Conservation (phyloP, 2,113 vertebrate genomes). For the Isurus oxyrinchus region DNA sequence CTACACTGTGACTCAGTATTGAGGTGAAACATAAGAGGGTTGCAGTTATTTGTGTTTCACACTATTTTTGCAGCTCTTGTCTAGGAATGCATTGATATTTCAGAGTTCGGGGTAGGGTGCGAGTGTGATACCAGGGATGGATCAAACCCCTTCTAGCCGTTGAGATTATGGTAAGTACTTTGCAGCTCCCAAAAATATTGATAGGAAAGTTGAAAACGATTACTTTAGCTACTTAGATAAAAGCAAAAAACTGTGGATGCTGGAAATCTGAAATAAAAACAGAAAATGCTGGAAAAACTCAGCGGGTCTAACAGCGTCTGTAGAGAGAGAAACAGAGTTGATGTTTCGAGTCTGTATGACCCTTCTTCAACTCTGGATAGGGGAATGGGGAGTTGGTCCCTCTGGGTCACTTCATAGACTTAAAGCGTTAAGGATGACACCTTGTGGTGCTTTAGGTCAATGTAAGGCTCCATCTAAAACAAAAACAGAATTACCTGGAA, state of each 20-base stretch:
- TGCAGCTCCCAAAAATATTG: neutral
- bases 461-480: neutral
- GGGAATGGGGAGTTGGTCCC: too few species aligned
- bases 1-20: neutral
- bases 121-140: neutral
- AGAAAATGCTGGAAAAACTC: too few species aligned
- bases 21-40: neutral
- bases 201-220: neutral
- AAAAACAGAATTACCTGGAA: too few species aligned
- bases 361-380: too few species aligned
- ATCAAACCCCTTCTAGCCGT: neutral
- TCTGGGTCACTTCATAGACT: neutral
- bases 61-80: neutral
- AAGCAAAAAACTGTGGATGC: too few species aligned
- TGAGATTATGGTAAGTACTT: neutral
- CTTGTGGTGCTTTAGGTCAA: neutral
- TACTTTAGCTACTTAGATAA: neutral
- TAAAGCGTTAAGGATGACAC: neutral
- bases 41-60: neutral
- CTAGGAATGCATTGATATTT: neutral
- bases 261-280: too few species aligned
- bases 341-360: too few species aligned
- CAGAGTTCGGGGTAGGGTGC: neutral
- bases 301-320: too few species aligned
- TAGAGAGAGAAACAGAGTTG: too few species aligned